Percentiles rank a stretch among this genome's conserved stretches.
phyloP scores from a whole-genome alignment of 2,888 invertebrate species.

The Cancer borealis region DNA sequence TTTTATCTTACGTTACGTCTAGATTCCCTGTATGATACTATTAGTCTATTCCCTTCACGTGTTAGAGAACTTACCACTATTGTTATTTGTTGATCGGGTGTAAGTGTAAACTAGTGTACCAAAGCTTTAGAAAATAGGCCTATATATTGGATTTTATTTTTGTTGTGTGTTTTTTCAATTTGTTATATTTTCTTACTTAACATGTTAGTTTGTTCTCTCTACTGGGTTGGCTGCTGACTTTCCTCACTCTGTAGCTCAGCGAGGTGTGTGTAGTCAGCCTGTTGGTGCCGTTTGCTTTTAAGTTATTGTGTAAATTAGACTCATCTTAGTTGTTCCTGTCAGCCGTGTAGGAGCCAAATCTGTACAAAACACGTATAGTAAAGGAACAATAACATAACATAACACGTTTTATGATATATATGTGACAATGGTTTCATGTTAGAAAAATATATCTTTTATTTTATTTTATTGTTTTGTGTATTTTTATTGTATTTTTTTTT shows the following conservation, averaged over 20 bases:
- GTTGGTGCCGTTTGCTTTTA: neutral
- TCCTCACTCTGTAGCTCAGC: neutral
- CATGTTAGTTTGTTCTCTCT: neutral
- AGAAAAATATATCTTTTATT: neutral
- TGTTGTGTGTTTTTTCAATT: neutral
- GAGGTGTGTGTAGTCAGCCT: neutral
- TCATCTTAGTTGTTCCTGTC: neutral
- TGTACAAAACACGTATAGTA: no score
- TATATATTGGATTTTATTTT: neutral
- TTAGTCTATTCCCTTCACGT: neutral
- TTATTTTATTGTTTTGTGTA: neutral
- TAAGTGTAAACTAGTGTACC: neutral
- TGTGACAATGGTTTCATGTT: neutral
- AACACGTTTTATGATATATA: neutral
- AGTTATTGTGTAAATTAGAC: neutral
- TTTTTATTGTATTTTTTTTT: neutral
- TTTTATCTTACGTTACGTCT: neutral
- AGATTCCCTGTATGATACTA: neutral
- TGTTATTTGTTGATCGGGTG: slow-evolving; percentile 11
- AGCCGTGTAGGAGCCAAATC: neutral
- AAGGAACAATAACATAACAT: neutral
- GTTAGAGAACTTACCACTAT: neutral
- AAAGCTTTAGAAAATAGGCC: neutral
- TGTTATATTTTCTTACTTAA: neutral
- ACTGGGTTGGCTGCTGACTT: neutral